phyloP scores from a whole-genome alignment of 1,140 invertebrate species.

The Belonocnema kinseyi region DNA sequence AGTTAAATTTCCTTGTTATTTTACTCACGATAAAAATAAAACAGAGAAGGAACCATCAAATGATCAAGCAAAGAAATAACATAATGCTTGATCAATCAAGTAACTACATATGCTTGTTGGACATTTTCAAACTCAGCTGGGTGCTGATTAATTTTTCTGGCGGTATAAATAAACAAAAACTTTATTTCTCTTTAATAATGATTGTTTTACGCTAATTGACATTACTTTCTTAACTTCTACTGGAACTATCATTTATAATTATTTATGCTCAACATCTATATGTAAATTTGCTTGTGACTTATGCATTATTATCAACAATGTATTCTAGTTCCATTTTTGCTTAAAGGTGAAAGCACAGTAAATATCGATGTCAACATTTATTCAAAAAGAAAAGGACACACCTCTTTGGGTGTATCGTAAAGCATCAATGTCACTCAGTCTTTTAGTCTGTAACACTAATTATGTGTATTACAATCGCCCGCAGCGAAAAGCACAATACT shows the following conservation, averaged over 20 bases:
- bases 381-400: not conserved
- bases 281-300: too few relatives aligned
- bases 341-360: not conserved
- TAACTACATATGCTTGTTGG: too few relatives aligned
- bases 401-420: constrained; percentile 6
- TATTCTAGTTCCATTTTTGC: not conserved
- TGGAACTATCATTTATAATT: too few relatives aligned
- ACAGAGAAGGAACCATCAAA: not conserved
- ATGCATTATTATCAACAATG: not conserved
- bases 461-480: not conserved
- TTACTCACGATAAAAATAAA: not conserved
- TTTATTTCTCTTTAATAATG: too few relatives aligned
- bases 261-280: too few relatives aligned
- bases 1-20: not conserved
- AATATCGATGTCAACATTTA: constrained; percentile 20
- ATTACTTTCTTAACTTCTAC: too few relatives aligned
- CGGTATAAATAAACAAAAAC: too few relatives aligned
- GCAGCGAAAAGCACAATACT: not conserved
- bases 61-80: too few relatives aligned
- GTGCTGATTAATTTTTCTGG: too few relatives aligned
- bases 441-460: constrained; percentile 13
- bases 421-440: constrained; percentile 20
- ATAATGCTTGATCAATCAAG: too few relatives aligned
- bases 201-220: too few relatives aligned
- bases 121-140: too few relatives aligned